phyloP scores from a whole-genome alignment of 2,797 vertebrate genomes.

The Myotis myotis region DNA sequence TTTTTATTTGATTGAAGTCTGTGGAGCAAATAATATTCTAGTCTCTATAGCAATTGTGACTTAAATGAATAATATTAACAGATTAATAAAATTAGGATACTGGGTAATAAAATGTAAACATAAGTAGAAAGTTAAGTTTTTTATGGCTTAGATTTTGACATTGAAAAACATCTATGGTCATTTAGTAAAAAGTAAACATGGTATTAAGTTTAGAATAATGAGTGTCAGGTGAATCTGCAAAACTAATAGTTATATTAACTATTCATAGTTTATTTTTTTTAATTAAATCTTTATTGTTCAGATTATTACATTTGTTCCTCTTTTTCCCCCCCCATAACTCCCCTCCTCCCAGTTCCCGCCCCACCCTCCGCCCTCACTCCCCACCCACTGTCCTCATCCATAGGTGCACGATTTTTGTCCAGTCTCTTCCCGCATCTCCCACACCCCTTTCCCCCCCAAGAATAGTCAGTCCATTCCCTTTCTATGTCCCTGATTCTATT shows the following conservation, averaged over 20 bases:
- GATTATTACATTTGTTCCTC: too few relatives aligned
- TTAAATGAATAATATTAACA: slow-evolving; percentile 44
- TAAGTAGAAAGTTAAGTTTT: slow-evolving; percentile 33
- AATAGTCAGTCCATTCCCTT: too few relatives aligned
- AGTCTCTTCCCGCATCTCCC: too few relatives aligned
- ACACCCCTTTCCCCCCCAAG: too few relatives aligned
- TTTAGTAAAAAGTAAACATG: slow-evolving; percentile 29
- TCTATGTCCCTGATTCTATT: too few relatives aligned
- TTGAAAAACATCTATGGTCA: slow-evolving; percentile 33
- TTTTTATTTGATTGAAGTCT: slow-evolving; percentile 52
- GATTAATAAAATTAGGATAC: neutral
- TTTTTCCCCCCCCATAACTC: too few relatives aligned
- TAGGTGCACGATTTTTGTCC: too few relatives aligned
- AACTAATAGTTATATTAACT: neutral
- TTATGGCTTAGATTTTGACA: slow-evolving; percentile 44
- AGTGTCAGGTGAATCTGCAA: neutral
- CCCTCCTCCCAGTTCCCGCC: too few relatives aligned
- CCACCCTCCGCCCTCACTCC: too few relatives aligned
- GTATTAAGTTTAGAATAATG: neutral
- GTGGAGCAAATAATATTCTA: slow-evolving; percentile 33
- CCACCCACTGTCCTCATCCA: too few relatives aligned
- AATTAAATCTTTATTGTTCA: too few relatives aligned
- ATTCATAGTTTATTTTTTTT: neutral
- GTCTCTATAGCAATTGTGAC: neutral
- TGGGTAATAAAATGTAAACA: slow-evolving; percentile 31